Percentiles rank a stretch among this genome's conserved stretches.
phyloP scores from a whole-genome alignment of 2,797 vertebrate species.

The Halcyon chelicuti region DNA sequence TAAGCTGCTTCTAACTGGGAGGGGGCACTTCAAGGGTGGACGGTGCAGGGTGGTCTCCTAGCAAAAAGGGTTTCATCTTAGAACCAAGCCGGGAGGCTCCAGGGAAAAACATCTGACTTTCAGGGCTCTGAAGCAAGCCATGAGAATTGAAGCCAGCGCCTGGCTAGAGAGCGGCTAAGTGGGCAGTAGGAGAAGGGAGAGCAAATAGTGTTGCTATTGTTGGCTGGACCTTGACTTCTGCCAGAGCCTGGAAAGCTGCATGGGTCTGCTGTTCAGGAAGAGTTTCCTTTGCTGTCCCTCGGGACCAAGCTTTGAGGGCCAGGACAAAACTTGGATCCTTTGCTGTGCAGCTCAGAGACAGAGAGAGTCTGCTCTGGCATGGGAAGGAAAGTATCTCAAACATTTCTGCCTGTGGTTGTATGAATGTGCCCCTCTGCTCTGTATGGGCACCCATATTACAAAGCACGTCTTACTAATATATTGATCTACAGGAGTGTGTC shows the following conservation, averaged over 20 bases:
- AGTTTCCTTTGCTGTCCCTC: not conserved
- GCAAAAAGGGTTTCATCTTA: not conserved
- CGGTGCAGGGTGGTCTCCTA: rapidly evolving
- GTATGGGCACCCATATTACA: rapidly evolving
- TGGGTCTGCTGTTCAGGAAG: rapidly evolving
- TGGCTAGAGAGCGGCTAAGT: not conserved
- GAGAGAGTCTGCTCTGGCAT: not conserved
- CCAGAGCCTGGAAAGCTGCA: not conserved
- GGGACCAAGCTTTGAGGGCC: not conserved
- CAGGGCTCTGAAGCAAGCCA: not conserved
- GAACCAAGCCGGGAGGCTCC: not conserved
- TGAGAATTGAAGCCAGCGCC: not conserved
- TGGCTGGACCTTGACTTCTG: not conserved
- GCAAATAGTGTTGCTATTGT: not conserved
- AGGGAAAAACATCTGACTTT: not conserved
- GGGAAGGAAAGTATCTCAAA: not conserved
- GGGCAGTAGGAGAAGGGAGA: not conserved
- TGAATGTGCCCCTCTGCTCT: not conserved
- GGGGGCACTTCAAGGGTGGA: not conserved
- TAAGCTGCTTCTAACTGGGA: not conserved
- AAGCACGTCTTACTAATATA: not conserved
- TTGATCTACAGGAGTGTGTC: rapidly evolving
- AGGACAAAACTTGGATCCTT: not conserved
- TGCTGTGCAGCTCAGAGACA: not conserved
- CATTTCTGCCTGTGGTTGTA: not conserved